Evolutionary conservation across 2,113 vertebrate genomes (phyloP), one percentile per base, ranked within the genome.

Genomic region (Spea multiplicata): DNA sequence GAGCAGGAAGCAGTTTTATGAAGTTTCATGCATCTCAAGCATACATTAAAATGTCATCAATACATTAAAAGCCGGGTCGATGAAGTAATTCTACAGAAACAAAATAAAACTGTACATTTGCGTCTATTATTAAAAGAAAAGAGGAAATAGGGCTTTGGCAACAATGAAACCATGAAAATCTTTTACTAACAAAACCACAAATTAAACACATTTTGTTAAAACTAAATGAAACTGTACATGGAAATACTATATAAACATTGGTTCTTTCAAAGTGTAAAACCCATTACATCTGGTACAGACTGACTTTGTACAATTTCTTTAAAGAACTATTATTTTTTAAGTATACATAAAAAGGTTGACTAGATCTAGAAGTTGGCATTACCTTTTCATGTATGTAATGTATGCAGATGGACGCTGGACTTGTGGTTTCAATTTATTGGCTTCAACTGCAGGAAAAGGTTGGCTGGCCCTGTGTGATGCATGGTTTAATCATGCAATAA

Each of bases 41-140:
- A 59, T 59, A 59, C 55, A 59, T 59, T 59, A 59, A 59, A 59
- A 59, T 59, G 55, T 59, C 55, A 59, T 59, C 55, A 59, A 59
- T 59, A 59, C 55, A 59, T 59, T 59, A 59, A 59, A 12, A 13
- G 9, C 55, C 2, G 14, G 55, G 55, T 13, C 14, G 55, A 4
- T 59, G 55, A 59, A 59, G 55, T 59, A 59, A 59, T 59, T 59
- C 55, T 59, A 13, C 14, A 59, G 55, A 59, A 59, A 59, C 55
- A 59, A 59, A 59, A 59, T 59, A 59, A 59, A 59, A 59, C 10
- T 59, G 55, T 59, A 3, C 55, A 59, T 59, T 59, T 59, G 3
- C 14, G 4, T 59, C 55, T 13, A 59, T 3, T 59, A 59, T 59
- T 59, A 12, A 59, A 59, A 59, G 4, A 59, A 59, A 59, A 59